Evolutionary conservation across 2,113 vertebrate genomes (phyloP), one percentile per base, ranked within the genome.

Genomic region (Pterocles orientalis): DNA sequence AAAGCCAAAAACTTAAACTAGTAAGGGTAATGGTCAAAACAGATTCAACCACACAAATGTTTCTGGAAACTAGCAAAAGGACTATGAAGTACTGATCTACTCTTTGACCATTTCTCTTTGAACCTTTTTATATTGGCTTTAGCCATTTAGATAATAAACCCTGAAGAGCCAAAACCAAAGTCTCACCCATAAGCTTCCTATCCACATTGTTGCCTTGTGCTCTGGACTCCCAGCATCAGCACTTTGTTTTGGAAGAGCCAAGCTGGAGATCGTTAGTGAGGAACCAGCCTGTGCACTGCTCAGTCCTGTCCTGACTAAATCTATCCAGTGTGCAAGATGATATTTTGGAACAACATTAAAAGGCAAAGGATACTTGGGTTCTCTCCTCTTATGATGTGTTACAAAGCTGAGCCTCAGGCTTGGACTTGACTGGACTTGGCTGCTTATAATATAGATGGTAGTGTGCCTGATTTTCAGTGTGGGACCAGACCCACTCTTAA

Each of bases 281-380:
- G 77, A 79, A 28, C 70, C 62, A 71, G 83, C 14, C 31, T 88
- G 25, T 77, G 60, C 17, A 36, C 79, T 90, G 79, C 68, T 88
- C 29, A 75, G 47, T 86, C 89, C 61, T 92, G 94, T 76, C 65
- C 66, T 88, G 73, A 95, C 91, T 60, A 91, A 94, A 86, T 89
- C 81, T 91, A 84, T 86, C 93, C 89, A 88, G 91, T 48, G 56
- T 78, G 82, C 86, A 89, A 95, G 77, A 95, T 33, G 89, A 87
- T 83, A 68, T 86, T 86, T 96, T 96, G 96, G 89, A 95, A 95
- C 64, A 84, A 92, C 81, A 92, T 92, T 48, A 95, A 95, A 97
- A 60, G 43, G 61, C 69, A 83, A 91, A 94, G 39, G 86, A 64
- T 84, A 79, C 43, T 95, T 94, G 64, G 12, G 77, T 92, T 96